Conservation (phyloP, 2,113 vertebrate species). For the Crotalus viridis region DNA sequence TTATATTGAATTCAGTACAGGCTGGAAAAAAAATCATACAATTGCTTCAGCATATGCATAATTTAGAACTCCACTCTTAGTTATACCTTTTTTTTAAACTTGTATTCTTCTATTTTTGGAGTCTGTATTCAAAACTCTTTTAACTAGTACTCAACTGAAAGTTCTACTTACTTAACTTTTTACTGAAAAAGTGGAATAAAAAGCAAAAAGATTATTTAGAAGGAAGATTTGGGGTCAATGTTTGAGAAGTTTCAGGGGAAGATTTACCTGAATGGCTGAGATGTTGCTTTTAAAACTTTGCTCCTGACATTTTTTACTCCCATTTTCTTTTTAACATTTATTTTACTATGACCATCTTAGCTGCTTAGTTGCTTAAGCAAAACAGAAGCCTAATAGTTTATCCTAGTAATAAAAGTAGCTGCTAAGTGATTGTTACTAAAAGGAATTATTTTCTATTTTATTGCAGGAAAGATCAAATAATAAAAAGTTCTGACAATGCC, state of each 20-base stretch:
- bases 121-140: neutral
- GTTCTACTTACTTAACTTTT: neutral
- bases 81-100: neutral
- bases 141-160: neutral
- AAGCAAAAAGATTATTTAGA: neutral
- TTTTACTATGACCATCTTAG: neutral
- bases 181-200: neutral
- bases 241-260: neutral
- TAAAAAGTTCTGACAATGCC: neutral
- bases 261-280: neutral
- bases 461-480: neutral
- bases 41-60: neutral
- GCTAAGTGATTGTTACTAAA: neutral
- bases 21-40: neutral
- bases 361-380: neutral
- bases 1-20: constrained; percentile 4
- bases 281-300: neutral
- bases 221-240: neutral
- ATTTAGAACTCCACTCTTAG: neutral
- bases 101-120: neutral
- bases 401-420: neutral
- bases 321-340: neutral
- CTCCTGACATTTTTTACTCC: neutral
- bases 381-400: neutral
- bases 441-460: neutral